phyloP scores from a whole-genome alignment of 2,113 vertebrate genomes.

The Lethenteron reissneri region DNA sequence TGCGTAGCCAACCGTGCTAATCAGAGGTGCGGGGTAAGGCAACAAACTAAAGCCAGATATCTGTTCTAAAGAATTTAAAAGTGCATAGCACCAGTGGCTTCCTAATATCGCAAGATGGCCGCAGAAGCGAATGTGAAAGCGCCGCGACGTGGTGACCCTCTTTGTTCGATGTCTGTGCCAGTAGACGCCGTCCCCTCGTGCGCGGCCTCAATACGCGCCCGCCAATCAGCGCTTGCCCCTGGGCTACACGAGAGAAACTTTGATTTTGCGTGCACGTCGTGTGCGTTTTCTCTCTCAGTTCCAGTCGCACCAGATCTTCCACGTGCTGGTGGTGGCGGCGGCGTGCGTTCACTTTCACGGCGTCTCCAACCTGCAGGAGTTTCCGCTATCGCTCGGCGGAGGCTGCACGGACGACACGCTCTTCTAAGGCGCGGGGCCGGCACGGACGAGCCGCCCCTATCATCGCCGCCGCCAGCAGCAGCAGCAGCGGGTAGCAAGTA shows the following conservation, averaged over 20 bases:
- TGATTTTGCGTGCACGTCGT: neutral
- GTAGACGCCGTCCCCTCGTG: neutral
- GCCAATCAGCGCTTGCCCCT: neutral
- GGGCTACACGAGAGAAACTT: neutral
- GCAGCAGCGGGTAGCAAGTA: too few species aligned
- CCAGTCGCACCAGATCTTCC: constrained; percentile 16
- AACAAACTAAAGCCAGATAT: too few species aligned
- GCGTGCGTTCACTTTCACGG: constrained; percentile 14
- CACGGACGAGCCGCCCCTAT: constrained; percentile 23
- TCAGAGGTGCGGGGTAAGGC: too few species aligned
- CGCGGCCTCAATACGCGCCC: too few species aligned
- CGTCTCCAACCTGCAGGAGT: constrained; percentile 11
- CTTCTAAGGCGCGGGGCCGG: neutral
- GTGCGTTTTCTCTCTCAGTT: constrained; percentile 9
- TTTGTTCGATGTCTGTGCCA: neutral
- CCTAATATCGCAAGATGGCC: too few species aligned
- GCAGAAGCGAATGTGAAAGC: too few species aligned
- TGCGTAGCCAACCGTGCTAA: too few species aligned
- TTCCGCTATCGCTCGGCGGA: constrained; percentile 12
- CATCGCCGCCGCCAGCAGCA: too few species aligned
- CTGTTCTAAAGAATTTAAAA: too few species aligned
- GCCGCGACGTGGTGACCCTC: neutral
- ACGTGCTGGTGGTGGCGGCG: constrained; percentile 13
- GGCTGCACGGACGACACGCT: constrained; percentile 11
- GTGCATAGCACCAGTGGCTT: too few species aligned